Percentiles rank a stretch among this genome's conserved stretches.
These are phyloP conservation scores for Abscondita cerata DNA, from an alignment of 2,888 invertebrate species.

Conservation along the genomic window DNA sequence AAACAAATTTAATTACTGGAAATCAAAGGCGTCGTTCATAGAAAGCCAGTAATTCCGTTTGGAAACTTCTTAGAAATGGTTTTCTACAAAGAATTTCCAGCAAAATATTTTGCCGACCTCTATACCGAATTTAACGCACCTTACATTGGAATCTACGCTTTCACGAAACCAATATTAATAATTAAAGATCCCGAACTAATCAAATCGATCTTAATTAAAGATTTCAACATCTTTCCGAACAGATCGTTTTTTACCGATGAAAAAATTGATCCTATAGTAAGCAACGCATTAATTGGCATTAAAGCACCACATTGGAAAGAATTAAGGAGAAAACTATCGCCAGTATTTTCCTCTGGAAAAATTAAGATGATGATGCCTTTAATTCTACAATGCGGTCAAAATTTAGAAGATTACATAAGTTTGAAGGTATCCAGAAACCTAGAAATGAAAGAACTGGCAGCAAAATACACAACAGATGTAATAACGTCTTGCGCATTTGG, in stretches of 20 bases:
- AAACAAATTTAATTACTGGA: conserved; percentile 59
- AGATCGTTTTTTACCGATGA: conserved; percentile 57
- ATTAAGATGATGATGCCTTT: conserved; percentile 62
- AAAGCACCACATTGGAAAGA: conserved; percentile 63
- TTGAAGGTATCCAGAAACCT: conserved; percentile 24
- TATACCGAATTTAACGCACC: conserved; percentile 48
- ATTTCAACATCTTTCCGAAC: conserved; percentile 60
- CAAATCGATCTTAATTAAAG: conserved; percentile 59
- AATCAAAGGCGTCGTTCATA: conserved; percentile 53
- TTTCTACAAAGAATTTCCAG: conserved; percentile 48
- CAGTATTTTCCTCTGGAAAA: conserved; percentile 64
- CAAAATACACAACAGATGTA: conserved; percentile 59
- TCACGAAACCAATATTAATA: conserved; percentile 60
- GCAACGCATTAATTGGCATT: conserved; percentile 57
- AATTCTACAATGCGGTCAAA: conserved; percentile 55
- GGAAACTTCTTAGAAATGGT: conserved; percentile 57
- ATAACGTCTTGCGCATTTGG: conserved; percentile 61
- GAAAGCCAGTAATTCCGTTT: conserved; percentile 54
- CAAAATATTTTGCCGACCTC: conserved; percentile 47
- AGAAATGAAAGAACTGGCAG: conserved; percentile 51
- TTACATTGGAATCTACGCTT: conserved; percentile 61
- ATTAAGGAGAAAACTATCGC: conserved; percentile 61
- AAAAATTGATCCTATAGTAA: conserved; percentile 56
- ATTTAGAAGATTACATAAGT: conserved; percentile 43
- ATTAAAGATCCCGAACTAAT: conserved; percentile 59